These are phyloP conservation scores for Aethes cnicana DNA, from an alignment of 2,888 invertebrate genomes.

Conservation along the genomic window DNA sequence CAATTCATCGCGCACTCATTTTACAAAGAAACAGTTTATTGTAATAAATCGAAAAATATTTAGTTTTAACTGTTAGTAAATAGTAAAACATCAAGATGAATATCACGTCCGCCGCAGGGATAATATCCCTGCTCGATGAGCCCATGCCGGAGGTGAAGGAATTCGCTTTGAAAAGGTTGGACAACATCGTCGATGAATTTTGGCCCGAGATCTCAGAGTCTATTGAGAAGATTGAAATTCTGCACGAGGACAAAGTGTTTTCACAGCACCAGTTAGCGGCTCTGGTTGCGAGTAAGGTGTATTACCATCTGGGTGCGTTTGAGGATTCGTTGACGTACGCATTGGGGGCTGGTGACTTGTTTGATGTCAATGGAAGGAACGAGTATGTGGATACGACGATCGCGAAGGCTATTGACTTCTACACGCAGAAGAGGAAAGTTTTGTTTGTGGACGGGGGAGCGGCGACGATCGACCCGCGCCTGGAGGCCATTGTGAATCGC, in stretches of 20 bases:
- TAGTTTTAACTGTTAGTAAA: constrained; percentile 29
- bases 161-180: constrained; percentile 95
- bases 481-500: constrained; percentile 96
- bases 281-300: constrained; percentile 98
- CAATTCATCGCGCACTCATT: constrained; percentile 66
- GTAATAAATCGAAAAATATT: constrained; percentile 22
- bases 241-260: constrained; percentile 96
- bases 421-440: constrained; percentile 92
- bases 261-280: constrained; percentile 96
- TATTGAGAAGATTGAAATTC: constrained; percentile 97
- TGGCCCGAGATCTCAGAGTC: constrained; percentile 99
- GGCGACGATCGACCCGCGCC: constrained; percentile 88
- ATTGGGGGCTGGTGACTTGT: constrained; percentile 95
- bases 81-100: constrained; percentile 61
- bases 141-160: constrained; percentile 95
- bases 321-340: constrained; percentile 99
- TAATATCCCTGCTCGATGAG: constrained; percentile 97
- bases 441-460: constrained; percentile 86
- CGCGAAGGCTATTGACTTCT: constrained; percentile 98
- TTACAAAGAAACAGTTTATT: constrained; percentile 35
- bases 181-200: constrained; percentile 97
- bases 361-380: constrained; percentile 95
- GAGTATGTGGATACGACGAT: constrained; percentile 99
- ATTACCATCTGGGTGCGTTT: constrained; percentile 98
- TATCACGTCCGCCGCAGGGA: constrained; percentile 88